phyloP scores from a whole-genome alignment of 2,797 vertebrate genomes.

The Gymnoscopelus microlampas region DNA sequence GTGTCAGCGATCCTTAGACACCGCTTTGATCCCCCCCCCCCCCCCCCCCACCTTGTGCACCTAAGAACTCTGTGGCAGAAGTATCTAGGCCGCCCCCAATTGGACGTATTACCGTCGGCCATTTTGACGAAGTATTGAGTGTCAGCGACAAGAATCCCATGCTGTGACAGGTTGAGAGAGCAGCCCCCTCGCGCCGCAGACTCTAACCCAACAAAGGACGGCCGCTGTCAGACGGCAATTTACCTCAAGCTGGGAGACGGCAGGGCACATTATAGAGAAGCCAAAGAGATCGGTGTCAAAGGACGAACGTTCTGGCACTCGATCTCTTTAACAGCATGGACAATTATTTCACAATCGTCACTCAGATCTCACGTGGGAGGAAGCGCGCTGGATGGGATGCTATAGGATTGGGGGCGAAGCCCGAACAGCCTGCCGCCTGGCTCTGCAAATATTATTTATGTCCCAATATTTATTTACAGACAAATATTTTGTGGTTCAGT shows the following conservation, averaged over 20 bases:
- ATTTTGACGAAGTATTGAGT: constrained; percentile 78
- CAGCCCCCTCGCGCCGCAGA: constrained; percentile 64
- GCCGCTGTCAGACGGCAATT: constrained; percentile 72
- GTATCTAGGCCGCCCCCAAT: constrained; percentile 38
- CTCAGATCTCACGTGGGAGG: constrained; percentile 21
- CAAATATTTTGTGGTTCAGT: constrained; percentile 74
- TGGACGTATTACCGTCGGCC: constrained; percentile 52
- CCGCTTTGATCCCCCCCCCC: constrained; percentile 42
- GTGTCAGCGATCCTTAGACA: constrained; percentile 62
- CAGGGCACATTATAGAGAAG: constrained; percentile 41
- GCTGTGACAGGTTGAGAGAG: constrained; percentile 76
- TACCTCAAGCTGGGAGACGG: constrained; percentile 60
- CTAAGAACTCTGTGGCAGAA: constrained; percentile 34
- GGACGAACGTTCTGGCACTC: constrained; percentile 40
- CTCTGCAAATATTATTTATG: constrained; percentile 74
- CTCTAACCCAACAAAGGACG: constrained; percentile 78
- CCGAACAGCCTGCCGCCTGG: constrained; percentile 71
- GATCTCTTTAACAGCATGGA: constrained; percentile 31
- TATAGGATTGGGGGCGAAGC: constrained; percentile 45
- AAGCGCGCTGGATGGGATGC: constrained; percentile 33
- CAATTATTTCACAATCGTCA: constrained; percentile 58
- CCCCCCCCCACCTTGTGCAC: constrained; percentile 1
- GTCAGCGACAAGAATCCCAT: constrained; percentile 77
- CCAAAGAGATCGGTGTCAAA: constrained; percentile 43
- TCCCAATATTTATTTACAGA: constrained; percentile 75